Conservation (phyloP, 2,797 vertebrate genomes). For the Pithecia hirsuta region DNA sequence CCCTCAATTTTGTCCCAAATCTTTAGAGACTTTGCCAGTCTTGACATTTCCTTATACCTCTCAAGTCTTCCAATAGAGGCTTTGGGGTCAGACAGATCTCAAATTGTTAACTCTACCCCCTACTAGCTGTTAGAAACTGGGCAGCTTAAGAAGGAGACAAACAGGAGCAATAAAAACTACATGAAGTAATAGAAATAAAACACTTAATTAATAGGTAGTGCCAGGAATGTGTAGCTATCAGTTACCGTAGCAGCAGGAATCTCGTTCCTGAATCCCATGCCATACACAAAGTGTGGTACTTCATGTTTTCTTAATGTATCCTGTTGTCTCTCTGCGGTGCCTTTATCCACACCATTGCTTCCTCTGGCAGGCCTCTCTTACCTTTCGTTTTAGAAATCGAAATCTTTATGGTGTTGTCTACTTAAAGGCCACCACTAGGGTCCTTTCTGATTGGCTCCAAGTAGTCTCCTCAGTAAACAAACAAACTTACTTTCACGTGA, state of each 20-base stretch:
- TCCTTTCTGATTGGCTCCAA: background rate
- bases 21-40: background rate
- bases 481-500: background rate
- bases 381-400: background rate
- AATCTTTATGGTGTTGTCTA: background rate
- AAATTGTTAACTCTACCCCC: background rate
- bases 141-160: background rate
- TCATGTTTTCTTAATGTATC: background rate
- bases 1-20: conserved; percentile 39
- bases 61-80: background rate
- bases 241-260: background rate
- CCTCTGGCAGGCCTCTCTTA: background rate
- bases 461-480: background rate
- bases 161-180: background rate
- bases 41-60: background rate
- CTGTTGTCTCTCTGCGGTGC: background rate
- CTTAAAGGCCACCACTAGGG: background rate
- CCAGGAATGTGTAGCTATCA: background rate
- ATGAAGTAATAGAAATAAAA: background rate
- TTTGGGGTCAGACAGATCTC: background rate
- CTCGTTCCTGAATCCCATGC: background rate
- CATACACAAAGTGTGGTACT: background rate
- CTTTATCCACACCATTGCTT: background rate
- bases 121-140: background rate
- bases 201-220: background rate